These are phyloP conservation scores for Oreochromis grahami DNA, from an alignment of 2,797 vertebrate genomes.

Conservation along the genomic window DNA sequence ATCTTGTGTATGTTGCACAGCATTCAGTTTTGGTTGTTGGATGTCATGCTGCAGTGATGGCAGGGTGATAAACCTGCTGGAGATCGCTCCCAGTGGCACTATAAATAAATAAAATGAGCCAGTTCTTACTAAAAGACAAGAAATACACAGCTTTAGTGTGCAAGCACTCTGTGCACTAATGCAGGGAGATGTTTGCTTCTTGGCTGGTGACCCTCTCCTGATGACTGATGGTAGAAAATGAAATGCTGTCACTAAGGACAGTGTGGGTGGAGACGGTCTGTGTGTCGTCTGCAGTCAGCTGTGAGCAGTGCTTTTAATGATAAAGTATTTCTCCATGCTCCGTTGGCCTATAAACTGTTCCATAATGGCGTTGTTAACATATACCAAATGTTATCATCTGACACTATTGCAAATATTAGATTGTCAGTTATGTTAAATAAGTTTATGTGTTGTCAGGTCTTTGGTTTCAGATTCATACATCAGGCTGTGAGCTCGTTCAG, in stretches of 20 bases:
- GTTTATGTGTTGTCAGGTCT: neutral
- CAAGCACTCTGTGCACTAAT: neutral
- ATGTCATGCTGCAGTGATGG: constrained; percentile 10
- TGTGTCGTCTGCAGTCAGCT: neutral
- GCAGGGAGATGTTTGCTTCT: neutral
- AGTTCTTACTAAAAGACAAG: neutral
- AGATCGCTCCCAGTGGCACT: neutral
- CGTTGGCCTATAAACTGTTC: neutral
- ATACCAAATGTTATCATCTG: neutral
- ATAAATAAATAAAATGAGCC: neutral
- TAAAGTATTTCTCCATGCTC: neutral
- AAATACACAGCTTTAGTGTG: neutral
- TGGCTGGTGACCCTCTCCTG: neutral
- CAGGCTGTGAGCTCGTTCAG: neutral
- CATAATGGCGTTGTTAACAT: neutral
- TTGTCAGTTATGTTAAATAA: neutral
- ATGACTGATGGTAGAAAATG: neutral
- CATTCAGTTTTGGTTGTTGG: neutral
- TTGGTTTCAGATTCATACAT: neutral
- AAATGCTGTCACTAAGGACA: neutral
- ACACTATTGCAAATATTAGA: neutral
- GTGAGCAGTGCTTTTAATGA: neutral
- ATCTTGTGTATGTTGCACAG: constrained; percentile 11
- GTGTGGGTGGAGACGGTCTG: neutral
- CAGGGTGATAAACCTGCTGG: neutral